These are phyloP conservation scores for Parambassis ranga DNA, from an alignment of 2,797 vertebrate species.

Conservation along the genomic window DNA sequence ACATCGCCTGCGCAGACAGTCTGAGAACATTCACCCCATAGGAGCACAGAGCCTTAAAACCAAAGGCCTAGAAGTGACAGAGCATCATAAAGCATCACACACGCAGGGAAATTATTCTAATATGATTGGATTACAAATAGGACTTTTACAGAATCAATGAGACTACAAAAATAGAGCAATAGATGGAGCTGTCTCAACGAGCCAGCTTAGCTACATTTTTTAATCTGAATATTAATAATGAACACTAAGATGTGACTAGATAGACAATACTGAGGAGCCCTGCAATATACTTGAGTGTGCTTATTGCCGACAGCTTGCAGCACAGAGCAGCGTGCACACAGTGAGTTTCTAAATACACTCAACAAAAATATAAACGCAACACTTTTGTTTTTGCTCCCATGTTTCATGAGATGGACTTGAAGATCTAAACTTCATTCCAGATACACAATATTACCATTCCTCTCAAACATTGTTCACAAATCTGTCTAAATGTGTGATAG, in stretches of 20 bases:
- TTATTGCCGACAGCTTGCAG: constrained; percentile 24
- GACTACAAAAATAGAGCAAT: constrained; percentile 44
- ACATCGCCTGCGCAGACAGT: constrained; percentile 44
- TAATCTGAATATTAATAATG: constrained; percentile 37
- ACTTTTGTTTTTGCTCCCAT: too few relatives aligned
- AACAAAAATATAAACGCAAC: too few relatives aligned
- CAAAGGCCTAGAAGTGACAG: constrained; percentile 42
- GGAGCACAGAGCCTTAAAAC: constrained; percentile 37
- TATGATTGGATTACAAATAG: constrained; percentile 65
- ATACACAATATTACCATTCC: too few relatives aligned
- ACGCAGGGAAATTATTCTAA: constrained; percentile 46
- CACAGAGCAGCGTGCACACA: neutral
- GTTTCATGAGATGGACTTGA: too few relatives aligned
- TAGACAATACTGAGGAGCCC: constrained; percentile 11
- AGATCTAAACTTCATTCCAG: too few relatives aligned
- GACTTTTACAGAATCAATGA: constrained; percentile 51
- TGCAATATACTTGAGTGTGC: neutral
- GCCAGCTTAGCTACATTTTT: constrained; percentile 10
- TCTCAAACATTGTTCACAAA: too few relatives aligned
- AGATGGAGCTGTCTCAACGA: constrained; percentile 38
- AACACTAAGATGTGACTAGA: constrained; percentile 4
- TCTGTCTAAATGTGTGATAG: too few relatives aligned
- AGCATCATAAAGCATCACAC: constrained; percentile 27
- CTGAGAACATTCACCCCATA: constrained; percentile 52
- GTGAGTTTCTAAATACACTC: too few relatives aligned